Base-by-base conservation (phyloP, 2,797 vertebrate genomes). In the Hippopotamyrus pictus region DNA sequence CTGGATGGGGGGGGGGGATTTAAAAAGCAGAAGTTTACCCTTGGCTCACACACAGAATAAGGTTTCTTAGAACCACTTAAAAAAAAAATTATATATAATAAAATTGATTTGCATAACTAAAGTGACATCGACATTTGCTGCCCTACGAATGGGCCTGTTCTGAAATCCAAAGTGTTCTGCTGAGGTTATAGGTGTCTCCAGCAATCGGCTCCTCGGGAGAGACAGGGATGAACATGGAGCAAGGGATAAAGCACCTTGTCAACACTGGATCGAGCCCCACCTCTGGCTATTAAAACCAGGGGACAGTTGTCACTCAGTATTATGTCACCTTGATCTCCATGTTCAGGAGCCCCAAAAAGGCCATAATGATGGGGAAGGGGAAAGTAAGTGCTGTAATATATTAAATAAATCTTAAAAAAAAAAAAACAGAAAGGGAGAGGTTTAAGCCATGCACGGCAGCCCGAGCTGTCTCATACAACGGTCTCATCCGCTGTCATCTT, bases 401-500 rank as follows among this genome's bases (percentile, higher is more conserved):
- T 29, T 87, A 87, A 57, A 57, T 87, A 59, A n/a, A 37, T 33
- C 29, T 54, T 53, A 17, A 57, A 57, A 59, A 87, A 87, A 87
- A 37, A 37, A 9, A 19, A 86, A 87, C 48, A 1, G 46, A n/a
- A 85, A 51, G 22, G 48, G 46, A 83, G n/a, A 83, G n/a, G 46
- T 29, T 25, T 12, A 33, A 41, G 50, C 29, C 86, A 59, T 41
- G 48, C 84, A 11, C 2, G 50, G 48, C 33, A 9, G 86, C 50
- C 86, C 6, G 19, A 87, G 86, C 48, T 12, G 33, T 92, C 93
- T 99, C 97, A 99, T 93, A 99, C 98, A 0, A 97, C 97, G 3
- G 97, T 99, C 91, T 99, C 98, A 7, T 96, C 97, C 0, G 97
- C 96, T 0, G 94, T 94, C 93, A 97, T 98, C 95, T 97, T 98